Conservation (phyloP, 2,113 vertebrate species). For the Labeo rohita region DNA sequence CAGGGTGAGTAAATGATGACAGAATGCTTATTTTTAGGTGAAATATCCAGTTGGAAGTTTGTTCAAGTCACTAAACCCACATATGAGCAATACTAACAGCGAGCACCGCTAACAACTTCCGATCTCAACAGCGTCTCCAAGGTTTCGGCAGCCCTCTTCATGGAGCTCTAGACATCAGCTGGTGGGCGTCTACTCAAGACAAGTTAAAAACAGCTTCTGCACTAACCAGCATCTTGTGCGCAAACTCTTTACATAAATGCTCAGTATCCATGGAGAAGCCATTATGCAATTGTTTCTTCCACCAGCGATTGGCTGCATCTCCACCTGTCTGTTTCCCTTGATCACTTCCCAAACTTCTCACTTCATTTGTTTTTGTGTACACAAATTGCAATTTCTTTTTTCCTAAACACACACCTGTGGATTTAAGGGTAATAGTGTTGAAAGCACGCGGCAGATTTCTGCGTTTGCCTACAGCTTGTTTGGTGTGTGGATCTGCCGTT, state of each 20-base stretch:
- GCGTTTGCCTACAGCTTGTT: conserved; percentile 55
- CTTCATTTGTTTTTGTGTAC: background rate
- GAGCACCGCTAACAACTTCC: background rate
- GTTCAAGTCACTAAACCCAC: background rate
- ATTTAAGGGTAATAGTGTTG: background rate
- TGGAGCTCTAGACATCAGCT: background rate
- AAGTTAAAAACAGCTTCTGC: conserved; percentile 2
- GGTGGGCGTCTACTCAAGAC: conserved; percentile 10
- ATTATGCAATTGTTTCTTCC: background rate
- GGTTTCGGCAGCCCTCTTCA: conserved; percentile 6
- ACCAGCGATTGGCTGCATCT: background rate
- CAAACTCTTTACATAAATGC: background rate
- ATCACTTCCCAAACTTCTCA: background rate
- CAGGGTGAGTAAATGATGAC: background rate
- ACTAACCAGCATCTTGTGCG: background rate
- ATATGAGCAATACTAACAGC: background rate
- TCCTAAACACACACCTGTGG: conserved; percentile 9
- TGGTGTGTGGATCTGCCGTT: conserved; percentile 60
- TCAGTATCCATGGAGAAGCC: conserved; percentile 4
- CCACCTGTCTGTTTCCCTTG: background rate
- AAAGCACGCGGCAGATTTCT: conserved; percentile 47
- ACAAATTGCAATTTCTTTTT: background rate
- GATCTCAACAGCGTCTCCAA: background rate
- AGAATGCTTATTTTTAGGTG: background rate
- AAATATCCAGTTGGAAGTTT: background rate